phyloP scores from a whole-genome alignment of 2,113 vertebrate genomes.

The Malurus alboscapulatus region DNA sequence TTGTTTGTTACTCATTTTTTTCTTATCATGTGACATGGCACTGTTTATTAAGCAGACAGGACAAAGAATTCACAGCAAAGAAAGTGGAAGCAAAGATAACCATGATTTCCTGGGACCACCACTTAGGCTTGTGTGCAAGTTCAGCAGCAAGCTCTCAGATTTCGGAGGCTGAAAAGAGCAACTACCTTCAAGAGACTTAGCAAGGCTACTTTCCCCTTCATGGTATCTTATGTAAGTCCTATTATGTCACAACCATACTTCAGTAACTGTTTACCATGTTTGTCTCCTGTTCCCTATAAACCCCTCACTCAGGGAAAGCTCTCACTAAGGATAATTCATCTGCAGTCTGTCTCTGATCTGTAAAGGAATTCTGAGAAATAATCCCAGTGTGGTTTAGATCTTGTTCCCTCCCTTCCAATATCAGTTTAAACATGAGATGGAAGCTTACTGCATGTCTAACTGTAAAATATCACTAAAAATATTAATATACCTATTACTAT shows the following conservation, averaged over 20 bases:
- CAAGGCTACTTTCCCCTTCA: neutral
- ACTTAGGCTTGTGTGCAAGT: neutral
- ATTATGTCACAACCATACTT: rapidly evolving
- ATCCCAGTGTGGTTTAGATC: neutral
- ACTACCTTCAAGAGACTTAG: neutral
- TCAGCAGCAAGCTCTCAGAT: neutral
- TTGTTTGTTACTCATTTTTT: neutral
- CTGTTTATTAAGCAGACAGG: neutral
- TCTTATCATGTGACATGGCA: neutral
- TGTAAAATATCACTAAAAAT: neutral
- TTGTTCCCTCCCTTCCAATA: neutral
- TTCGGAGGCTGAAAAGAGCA: neutral
- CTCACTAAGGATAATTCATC: neutral
- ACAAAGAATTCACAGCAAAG: neutral
- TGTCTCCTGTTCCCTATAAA: neutral
- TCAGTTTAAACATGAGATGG: neutral
- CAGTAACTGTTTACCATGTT: neutral
- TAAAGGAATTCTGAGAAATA: neutral
- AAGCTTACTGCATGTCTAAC: neutral
- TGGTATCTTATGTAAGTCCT: neutral
- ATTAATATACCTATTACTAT: neutral
- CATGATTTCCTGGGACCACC: neutral
- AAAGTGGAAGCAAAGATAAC: neutral
- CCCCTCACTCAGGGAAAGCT: neutral
- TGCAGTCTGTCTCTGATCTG: neutral